These are phyloP conservation scores for Pollicipes pollicipes DNA, from an alignment of 1,140 invertebrate species.

Conservation along the genomic window DNA sequence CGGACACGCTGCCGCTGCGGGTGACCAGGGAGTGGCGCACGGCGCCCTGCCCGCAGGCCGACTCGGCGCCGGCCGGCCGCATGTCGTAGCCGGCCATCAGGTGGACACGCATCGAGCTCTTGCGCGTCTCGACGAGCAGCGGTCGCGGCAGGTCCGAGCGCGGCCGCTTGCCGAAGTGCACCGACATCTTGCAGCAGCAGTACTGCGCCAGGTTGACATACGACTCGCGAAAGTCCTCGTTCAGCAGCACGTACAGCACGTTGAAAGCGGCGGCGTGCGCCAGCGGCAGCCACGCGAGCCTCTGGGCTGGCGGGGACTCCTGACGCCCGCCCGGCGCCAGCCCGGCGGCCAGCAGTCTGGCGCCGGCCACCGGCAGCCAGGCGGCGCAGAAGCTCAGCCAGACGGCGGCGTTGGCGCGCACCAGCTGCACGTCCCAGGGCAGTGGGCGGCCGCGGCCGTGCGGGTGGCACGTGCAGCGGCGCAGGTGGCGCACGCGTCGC, in stretches of 20 bases:
- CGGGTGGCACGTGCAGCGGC: background rate
- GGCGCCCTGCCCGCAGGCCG: background rate
- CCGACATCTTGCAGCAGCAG: slow-evolving; percentile 1
- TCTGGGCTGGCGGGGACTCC: background rate
- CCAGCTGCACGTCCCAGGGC: background rate
- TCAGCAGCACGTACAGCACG: background rate
- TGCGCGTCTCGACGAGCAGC: background rate
- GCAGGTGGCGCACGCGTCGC: background rate
- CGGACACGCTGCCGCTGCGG: background rate
- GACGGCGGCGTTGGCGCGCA: background rate
- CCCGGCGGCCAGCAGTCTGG: background rate
- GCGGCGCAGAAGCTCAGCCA: background rate
- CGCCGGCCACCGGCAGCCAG: background rate
- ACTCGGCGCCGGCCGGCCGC: no score
- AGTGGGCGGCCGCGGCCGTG: background rate
- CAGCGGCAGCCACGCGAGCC: background rate
- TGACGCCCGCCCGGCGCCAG: background rate
- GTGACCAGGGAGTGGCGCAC: background rate
- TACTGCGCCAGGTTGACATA: slow-evolving; percentile 1
- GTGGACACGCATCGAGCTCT: background rate
- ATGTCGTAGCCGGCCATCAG: background rate
- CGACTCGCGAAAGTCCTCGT: slow-evolving; percentile 4
- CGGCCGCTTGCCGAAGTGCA: background rate
- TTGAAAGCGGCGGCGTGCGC: background rate
- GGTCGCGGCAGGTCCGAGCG: background rate